Evolutionary conservation across 2,888 invertebrate genomes (phyloP).

Genomic region (Chromoteleia sp.): DNA sequence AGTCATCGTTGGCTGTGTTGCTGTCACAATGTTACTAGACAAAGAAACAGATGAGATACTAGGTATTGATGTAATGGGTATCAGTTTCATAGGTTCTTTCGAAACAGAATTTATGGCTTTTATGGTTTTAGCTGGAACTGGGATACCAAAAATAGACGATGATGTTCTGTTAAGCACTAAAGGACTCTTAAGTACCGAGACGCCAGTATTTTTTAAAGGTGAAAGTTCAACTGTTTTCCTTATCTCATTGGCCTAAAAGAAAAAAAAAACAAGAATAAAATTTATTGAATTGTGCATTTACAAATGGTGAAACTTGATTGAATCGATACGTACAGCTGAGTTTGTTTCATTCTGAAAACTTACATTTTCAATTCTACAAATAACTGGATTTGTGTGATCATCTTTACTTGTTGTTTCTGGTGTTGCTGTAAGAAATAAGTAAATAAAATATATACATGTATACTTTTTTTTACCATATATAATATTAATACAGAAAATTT

Average conservation of each 20-base stretch:
- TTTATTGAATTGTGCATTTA: background rate
- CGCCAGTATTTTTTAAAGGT: constrained; percentile 72
- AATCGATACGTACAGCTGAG: constrained; percentile 58
- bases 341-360: constrained; percentile 84
- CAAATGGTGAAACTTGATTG: background rate
- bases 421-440: background rate
- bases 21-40: constrained; percentile 46
- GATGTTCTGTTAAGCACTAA: constrained; percentile 77
- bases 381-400: background rate
- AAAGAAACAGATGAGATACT: constrained; percentile 41
- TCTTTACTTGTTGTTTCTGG: constrained; percentile 4
- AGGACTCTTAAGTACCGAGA: constrained; percentile 78
- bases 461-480: no score
- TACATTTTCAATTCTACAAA: constrained; percentile 85
- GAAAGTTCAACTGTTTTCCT: constrained; percentile 78
- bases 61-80: constrained; percentile 82
- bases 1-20: constrained; percentile 42
- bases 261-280: background rate
- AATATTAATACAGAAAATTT: no score
- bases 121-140: constrained; percentile 56
- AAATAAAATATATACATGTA: constrained; percentile 2
- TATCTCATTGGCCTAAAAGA: constrained; percentile 76
- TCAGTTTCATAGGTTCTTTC: constrained; percentile 74
- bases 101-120: constrained; percentile 57
- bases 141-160: constrained; percentile 8